A percentile compares a stretch with the other conserved stretches of the same genome.
phyloP scores from a whole-genome alignment of 2,888 invertebrate species.

The Tetanocera ferruginea region DNA sequence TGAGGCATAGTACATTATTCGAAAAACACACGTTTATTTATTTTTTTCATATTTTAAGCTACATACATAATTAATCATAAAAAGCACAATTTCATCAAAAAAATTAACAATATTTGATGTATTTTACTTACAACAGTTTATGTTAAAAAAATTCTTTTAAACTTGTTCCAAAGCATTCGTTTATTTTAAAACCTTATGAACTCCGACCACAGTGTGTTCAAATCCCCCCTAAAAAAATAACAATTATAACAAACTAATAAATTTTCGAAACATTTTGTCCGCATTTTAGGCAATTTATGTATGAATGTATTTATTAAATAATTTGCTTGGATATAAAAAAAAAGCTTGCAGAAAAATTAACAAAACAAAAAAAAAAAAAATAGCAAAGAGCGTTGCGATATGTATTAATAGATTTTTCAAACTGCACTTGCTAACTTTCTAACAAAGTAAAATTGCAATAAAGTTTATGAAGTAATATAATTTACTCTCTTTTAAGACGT shows the following conservation, averaged over 20 bases:
- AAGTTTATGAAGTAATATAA: constrained; percentile 40
- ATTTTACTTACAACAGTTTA: no score
- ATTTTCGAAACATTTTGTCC: constrained; percentile 6
- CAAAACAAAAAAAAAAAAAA: constrained; percentile 41
- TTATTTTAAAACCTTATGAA: no score
- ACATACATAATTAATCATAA: no score
- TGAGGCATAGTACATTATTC: no score
- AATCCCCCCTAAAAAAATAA: neutral
- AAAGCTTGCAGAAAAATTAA: constrained; percentile 51
- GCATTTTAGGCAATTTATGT: constrained; percentile 55
- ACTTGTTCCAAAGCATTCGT: no score
- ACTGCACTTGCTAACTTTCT: constrained; percentile 45
- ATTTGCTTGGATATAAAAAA: constrained; percentile 38
- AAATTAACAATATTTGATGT: no score
- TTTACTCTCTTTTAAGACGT: neutral
- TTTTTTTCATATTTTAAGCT: no score
- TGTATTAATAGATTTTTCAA: constrained; percentile 30
- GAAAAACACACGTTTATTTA: no score
- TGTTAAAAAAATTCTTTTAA: no score
- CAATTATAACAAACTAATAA: neutral
- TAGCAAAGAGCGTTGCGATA: constrained; percentile 38
- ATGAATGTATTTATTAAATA: constrained; percentile 46
- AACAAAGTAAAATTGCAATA: constrained; percentile 43
- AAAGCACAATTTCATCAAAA: no score
- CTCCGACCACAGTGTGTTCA: constrained; percentile 12